phyloP scores from a whole-genome alignment of 2,113 vertebrate genomes.

The Nesogale talazaci region DNA sequence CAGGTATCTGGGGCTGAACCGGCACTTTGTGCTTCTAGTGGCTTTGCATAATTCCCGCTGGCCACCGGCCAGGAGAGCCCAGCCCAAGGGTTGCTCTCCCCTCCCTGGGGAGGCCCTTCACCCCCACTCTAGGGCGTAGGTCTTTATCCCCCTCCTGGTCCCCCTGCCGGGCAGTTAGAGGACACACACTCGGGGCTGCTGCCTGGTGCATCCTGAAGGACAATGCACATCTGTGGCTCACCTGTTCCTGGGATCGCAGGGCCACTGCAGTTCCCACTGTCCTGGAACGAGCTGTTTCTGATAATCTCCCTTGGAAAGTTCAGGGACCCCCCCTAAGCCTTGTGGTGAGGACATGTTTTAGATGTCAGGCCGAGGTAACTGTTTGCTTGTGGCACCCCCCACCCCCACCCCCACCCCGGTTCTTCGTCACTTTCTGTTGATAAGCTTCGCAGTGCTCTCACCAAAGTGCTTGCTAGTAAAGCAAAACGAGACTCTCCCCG shows the following conservation, averaged over 20 bases:
- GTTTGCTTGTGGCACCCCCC: neutral
- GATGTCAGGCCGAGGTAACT: neutral
- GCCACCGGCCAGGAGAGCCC: neutral
- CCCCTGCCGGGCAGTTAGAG: too few relatives aligned
- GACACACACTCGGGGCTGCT: slow-evolving; percentile 49
- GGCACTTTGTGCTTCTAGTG: slow-evolving; percentile 8
- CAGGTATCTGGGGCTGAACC: slow-evolving; percentile 13
- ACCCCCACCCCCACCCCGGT: neutral
- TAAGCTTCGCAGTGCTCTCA: neutral
- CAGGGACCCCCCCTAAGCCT: neutral
- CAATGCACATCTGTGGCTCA: neutral
- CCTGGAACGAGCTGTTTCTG: neutral
- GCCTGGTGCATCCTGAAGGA: neutral
- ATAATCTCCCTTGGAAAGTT: neutral
- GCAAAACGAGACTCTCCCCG: neutral
- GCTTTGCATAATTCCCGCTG: neutral
- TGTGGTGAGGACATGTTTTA: slow-evolving; percentile 6
- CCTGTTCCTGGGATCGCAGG: neutral
- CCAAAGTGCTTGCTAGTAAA: slow-evolving; percentile 62
- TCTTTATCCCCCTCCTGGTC: neutral
- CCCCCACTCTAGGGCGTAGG: neutral
- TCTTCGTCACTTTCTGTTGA: neutral
- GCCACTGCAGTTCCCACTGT: neutral
- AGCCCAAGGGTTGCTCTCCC: neutral
- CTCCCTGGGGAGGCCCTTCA: neutral